Conservation (phyloP, 2,797 vertebrate genomes). For the Esox lucius region DNA sequence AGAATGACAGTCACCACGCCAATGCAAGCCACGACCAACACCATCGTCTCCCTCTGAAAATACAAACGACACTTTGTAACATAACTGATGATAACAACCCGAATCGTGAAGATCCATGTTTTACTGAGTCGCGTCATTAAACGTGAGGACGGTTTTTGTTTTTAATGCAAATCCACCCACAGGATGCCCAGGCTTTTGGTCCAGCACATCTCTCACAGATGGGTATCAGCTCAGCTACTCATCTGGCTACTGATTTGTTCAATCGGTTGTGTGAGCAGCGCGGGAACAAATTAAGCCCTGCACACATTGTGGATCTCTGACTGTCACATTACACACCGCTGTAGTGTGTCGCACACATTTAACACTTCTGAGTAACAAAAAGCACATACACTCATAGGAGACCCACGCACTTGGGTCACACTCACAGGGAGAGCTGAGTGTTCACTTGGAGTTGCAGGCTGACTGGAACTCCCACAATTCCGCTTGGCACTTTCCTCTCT, state of each 20-base stretch:
- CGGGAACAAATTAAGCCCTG: not conserved
- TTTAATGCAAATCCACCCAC: not conserved
- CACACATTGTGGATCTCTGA: not conserved
- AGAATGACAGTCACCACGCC: slow-evolving; percentile 63
- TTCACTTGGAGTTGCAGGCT: slow-evolving; percentile 25
- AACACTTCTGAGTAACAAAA: not conserved
- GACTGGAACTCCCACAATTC: slow-evolving; percentile 63
- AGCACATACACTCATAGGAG: not conserved
- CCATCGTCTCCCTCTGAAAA: slow-evolving; percentile 66
- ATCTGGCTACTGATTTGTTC: not conserved
- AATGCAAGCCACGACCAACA: slow-evolving; percentile 69
- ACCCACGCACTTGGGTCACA: slow-evolving; percentile 10
- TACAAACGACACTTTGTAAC: slow-evolving; percentile 10
- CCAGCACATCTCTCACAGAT: not conserved
- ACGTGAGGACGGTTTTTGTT: not conserved
- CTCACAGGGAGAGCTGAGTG: slow-evolving; percentile 67
- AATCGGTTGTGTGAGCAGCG: not conserved
- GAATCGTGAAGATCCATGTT: not conserved
- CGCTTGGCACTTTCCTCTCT: slow-evolving; percentile 51
- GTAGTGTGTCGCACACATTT: not conserved
- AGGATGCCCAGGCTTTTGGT: not conserved
- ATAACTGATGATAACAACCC: not conserved
- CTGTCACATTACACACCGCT: not conserved
- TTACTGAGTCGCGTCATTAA: not conserved
- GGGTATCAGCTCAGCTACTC: not conserved